phyloP scores from a whole-genome alignment of 1,140 invertebrate species.

The Nasonia giraulti region DNA sequence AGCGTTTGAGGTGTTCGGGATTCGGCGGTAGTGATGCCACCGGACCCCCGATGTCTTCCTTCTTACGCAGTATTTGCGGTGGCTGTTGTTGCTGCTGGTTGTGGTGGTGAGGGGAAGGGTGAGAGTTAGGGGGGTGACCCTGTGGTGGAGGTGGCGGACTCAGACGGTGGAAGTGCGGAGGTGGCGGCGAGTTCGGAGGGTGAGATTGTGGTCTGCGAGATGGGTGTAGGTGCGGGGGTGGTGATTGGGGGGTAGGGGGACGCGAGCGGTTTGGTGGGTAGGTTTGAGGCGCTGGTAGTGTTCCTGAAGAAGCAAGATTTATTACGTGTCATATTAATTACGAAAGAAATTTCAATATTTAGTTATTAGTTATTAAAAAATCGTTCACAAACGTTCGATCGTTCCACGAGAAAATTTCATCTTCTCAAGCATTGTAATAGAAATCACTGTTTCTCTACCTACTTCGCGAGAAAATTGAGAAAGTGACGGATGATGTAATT shows the following conservation, averaged over 20 bases:
- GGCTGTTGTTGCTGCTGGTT: slow-evolving; percentile 20
- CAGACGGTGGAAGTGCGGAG: slow-evolving; percentile 68
- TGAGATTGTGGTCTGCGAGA: slow-evolving; percentile 58
- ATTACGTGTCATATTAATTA: not conserved
- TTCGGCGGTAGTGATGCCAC: slow-evolving; percentile 27
- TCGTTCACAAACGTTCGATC: not conserved
- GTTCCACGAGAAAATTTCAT: not conserved
- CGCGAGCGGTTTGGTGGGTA: slow-evolving; percentile 61
- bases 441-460: not conserved
- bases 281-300: slow-evolving; percentile 62
- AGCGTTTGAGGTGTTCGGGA: slow-evolving; percentile 52
- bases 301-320: slow-evolving; percentile 54
- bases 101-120: slow-evolving; percentile 20
- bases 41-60: slow-evolving; percentile 68
- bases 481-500: not conserved
- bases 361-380: no score
- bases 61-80: slow-evolving; percentile 17
- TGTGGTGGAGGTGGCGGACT: slow-evolving; percentile 73
- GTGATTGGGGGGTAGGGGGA: slow-evolving; percentile 52
- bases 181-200: slow-evolving; percentile 45
- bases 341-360: no score
- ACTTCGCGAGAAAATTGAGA: not conserved
- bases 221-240: slow-evolving; percentile 60
- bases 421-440: not conserved
- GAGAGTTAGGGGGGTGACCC: slow-evolving; percentile 28